phyloP scores from a whole-genome alignment of 2,888 invertebrate genomes.

The Melanargia galathea region DNA sequence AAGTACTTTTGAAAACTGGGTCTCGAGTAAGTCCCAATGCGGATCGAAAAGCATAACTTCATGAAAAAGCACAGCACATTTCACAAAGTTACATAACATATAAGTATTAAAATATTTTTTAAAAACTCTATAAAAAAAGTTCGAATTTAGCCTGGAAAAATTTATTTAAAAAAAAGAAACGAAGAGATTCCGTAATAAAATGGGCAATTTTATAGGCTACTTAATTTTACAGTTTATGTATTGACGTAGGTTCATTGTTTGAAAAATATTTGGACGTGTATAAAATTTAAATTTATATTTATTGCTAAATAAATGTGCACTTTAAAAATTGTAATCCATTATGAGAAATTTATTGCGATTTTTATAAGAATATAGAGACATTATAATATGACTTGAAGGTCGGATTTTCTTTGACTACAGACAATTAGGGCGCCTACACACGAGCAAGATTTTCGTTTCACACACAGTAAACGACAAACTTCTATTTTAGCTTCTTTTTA shows the following conservation, averaged over 20 bases:
- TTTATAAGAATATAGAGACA: no score
- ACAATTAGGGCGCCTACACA: background rate
- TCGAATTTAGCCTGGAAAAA: background rate
- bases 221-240: constrained; percentile 8
- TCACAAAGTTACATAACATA: no score
- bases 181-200: background rate
- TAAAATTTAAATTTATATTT: background rate
- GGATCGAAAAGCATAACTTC: no score
- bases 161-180: background rate
- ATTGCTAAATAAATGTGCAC: constrained; percentile 12
- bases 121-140: no score
- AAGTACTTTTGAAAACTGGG: no score
- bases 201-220: background rate
- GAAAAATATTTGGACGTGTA: constrained; percentile 1
- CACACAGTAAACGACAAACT: no score
- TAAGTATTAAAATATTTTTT: no score
- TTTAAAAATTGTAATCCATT: background rate
- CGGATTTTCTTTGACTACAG: background rate
- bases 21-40: no score
- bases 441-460: no score
- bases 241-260: background rate
- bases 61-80: no score
- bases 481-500: no score
- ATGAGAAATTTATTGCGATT: background rate
- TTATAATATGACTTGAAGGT: no score